Evolutionary conservation across 92 coral and sea anemone species (phyloP), one percentile per base, ranked within the genome.

Genomic region (Porites divaricata): DNA sequence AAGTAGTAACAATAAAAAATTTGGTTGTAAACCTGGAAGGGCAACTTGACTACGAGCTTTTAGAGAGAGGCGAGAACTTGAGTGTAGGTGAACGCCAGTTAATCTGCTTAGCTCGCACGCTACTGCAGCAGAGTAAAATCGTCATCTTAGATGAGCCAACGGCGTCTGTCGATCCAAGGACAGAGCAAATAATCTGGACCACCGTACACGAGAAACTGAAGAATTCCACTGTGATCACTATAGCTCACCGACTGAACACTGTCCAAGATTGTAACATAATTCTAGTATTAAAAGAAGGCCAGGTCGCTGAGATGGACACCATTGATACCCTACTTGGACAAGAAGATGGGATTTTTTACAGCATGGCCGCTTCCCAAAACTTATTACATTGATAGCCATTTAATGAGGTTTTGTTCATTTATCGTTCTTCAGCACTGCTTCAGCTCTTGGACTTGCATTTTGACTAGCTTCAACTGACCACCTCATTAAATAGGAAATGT

Each of bases 161-260:
- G 41, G 41, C 41, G 41, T 28, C 41, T 28, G 41, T 28, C 41
- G 85, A 81, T 54, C 85, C 85, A 16, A 69, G 26, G 19, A 81
- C 85, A 16, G 85, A 81, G 67, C 53, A 62, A 81, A 81, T 57
- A 4, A 67, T 81, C 41, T 70, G 77, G 85, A 81, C 35, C 35
- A 81, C 85, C 2, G 85, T 81, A 45, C 85, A 59, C 77, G 85
- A 81, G 26, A 68, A 81, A 68, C 63, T 81, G 54, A 81, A 81
- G 77, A 67, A 81, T 16, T 81, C 72, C 69, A 81, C 85, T 16
- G 63, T 81, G 49, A 81, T 81, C 35, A 81, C 77, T 2, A 70
- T 81, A 20, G 85, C 85, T 24, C 85, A 81, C 17, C 23, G 85
- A 25, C 16, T 79, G 83, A 79, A 79, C 83, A 79, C 83, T 25